Evolutionary conservation across 2,888 invertebrate species (phyloP).

Genomic region (Rhopalosiphum nymphaeae): DNA sequence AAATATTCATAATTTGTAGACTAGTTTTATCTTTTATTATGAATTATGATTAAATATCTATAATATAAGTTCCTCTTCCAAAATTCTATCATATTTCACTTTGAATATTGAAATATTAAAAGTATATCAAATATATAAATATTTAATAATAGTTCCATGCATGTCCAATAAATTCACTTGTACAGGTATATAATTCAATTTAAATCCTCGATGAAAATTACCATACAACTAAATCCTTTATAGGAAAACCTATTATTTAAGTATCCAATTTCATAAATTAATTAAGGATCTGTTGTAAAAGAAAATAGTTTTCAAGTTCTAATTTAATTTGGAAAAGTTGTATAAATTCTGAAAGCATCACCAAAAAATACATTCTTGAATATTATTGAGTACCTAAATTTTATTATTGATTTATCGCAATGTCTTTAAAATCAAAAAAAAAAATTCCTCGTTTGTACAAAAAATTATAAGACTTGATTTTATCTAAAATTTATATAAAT

Average conservation of each 20-base stretch:
- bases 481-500: not conserved
- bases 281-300: not conserved
- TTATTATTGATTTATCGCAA: not conserved
- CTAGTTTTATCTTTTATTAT: not conserved
- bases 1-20: not conserved
- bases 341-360: not conserved
- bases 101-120: not conserved
- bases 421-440: not conserved
- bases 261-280: not conserved
- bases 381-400: not conserved
- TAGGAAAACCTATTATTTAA: not conserved
- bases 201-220: not conserved
- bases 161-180: not conserved
- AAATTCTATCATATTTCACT: not conserved
- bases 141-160: not conserved
- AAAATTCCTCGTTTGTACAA: not conserved
- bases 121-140: too few species aligned
- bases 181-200: not conserved
- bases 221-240: not conserved
- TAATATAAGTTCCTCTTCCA: not conserved
- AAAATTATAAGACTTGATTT: not conserved
- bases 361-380: not conserved
- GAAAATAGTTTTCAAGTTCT: not conserved
- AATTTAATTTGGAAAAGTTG: not conserved
- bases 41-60: not conserved